Base-by-base conservation (phyloP, 2,113 vertebrate genomes). In the Anas platyrhynchos region DNA sequence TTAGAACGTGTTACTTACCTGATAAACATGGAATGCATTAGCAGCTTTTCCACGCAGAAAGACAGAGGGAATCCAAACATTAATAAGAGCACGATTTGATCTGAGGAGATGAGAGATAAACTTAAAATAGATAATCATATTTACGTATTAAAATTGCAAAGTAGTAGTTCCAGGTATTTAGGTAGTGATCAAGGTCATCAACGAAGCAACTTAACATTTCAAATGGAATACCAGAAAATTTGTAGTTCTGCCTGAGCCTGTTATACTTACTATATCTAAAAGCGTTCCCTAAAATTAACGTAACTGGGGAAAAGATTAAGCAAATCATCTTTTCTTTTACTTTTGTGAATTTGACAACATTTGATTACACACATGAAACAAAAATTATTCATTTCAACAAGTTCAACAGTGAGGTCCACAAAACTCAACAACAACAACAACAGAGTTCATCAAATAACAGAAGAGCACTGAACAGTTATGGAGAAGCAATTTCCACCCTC, bases 31-130 rank as follows among this genome's bases (percentile, higher is more conserved):
- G 97, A 99, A 99, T 11, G 99, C 98, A 41, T 99, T 99, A n/a
- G 99, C 98, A 83, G 99, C 98, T 96, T 99, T 98, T 89, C 99
- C 99, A 94, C 99, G 99, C 89, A 99, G 98, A 96, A 99, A 99
- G 93, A 99, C 99, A 0, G 99, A 99, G 15, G 99, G 99, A 96
- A 99, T 99, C 99, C 99, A 99, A 77, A 99, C 99, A 25, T 99
- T 99, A 98, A 99, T 99, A 95, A 99, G 99, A 6, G 99, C 99
- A 56, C 99, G 98, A 94, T 99, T 99, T 95, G 99, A 98, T 98
- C 99, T 99, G 96, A 81, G 59, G 62, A 92, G 91, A 63, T 92
- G 83, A 98, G 52, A 96, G 63, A 80, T 65, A 71, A 79, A 59
- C 6, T 23, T 50, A 26, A 67, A 87, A 62, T 6, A 67, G 5